A percentile compares a stretch with the other conserved stretches of the same genome.
Evolutionary conservation across 2,113 vertebrate genomes (phyloP).

Genomic region (Nestor notabilis): DNA sequence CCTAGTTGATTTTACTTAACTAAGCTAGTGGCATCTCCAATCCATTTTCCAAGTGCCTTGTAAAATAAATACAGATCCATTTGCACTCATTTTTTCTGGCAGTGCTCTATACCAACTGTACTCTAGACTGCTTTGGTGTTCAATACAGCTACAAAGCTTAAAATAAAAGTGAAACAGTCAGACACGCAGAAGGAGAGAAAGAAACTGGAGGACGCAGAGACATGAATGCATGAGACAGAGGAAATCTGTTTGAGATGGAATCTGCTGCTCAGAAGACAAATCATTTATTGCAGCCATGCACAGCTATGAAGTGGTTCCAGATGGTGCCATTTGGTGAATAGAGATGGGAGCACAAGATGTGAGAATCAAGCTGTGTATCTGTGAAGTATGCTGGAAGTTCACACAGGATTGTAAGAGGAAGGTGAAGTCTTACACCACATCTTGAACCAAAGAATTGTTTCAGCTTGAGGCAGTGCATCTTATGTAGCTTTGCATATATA

Average conservation of each 20-base stretch:
- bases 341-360: not conserved
- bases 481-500: not conserved
- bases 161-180: not conserved
- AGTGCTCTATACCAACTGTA: not conserved
- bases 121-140: not conserved
- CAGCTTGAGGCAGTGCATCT: not conserved
- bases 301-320: conserved; percentile 15
- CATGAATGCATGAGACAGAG: not conserved
- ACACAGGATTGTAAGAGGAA: not conserved
- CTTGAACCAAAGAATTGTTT: not conserved
- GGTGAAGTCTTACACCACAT: not conserved
- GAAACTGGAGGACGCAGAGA: not conserved
- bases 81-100: not conserved
- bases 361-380: not conserved
- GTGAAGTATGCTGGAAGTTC: not conserved
- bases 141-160: not conserved
- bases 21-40: not conserved
- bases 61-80: not conserved
- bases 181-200: not conserved
- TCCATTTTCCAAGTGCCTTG: not conserved
- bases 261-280: conserved; percentile 40
- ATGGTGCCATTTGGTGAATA: conserved; percentile 33
- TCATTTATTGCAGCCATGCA: conserved; percentile 18
- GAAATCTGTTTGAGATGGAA: conserved; percentile 15
- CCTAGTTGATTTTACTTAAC: not conserved